phyloP scores from a whole-genome alignment of 2,797 vertebrate genomes.

The Hoplostethus atlanticus region DNA sequence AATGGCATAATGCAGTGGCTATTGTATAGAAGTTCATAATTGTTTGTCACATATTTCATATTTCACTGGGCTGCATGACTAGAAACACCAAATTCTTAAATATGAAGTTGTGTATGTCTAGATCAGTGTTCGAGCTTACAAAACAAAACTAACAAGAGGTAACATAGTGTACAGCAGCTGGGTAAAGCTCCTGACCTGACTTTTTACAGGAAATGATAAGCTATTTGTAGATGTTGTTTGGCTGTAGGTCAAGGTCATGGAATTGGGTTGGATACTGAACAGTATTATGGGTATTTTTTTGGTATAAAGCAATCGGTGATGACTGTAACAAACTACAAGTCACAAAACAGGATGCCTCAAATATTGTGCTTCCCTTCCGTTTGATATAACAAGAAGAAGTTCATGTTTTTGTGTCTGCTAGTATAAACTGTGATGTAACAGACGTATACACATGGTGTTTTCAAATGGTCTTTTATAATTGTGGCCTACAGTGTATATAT shows the following conservation, averaged over 20 bases:
- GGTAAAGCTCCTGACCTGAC: no score
- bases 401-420: background rate
- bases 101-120: background rate
- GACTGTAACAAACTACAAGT: background rate
- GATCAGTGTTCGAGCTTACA: no score
- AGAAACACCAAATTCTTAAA: background rate
- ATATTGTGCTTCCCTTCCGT: background rate
- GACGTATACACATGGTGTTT: background rate
- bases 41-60: background rate
- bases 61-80: background rate
- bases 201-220: background rate
- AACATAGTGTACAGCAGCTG: background rate
- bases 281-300: background rate
- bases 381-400: background rate
- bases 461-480: background rate
- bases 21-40: slow-evolving; percentile 9
- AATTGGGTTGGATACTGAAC: background rate
- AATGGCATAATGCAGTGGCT: slow-evolving; percentile 30
- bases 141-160: no score
- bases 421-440: background rate
- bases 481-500: background rate
- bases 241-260: background rate
- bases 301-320: fast-evolving
- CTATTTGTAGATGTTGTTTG: background rate
- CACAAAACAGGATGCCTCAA: background rate